These are phyloP conservation scores for Ladona fulva DNA, from an alignment of 1,140 invertebrate genomes.

Conservation along the genomic window DNA sequence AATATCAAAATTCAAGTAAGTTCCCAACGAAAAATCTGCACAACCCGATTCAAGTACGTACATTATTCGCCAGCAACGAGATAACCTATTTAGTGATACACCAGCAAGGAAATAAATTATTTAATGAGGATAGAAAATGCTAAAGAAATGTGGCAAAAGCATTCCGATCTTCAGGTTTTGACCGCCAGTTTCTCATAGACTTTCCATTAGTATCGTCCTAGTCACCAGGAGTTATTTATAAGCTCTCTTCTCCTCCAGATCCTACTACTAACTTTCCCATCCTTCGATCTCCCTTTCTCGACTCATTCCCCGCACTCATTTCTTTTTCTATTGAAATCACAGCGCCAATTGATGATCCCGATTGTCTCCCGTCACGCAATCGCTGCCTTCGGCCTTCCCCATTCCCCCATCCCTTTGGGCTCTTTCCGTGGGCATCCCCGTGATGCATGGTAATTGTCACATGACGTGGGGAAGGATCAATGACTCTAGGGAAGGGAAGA, in stretches of 20 bases:
- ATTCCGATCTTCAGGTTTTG: no score
- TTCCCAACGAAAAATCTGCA: no score
- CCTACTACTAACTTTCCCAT: not conserved
- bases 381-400: no score
- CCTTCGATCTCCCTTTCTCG: not conserved
- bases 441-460: not conserved
- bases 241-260: not conserved
- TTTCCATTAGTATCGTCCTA: no score
- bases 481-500: not conserved
- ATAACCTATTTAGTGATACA: no score
- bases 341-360: not conserved
- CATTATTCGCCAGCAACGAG: no score
- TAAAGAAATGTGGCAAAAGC: no score
- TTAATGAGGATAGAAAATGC: no score
- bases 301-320: not conserved
- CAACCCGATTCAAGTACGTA: no score
- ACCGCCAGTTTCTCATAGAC: no score
- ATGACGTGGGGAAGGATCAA: not conserved
- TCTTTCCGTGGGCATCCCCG: not conserved
- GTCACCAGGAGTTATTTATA: not conserved
- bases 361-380: not conserved
- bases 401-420: not conserved
- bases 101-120: no score
- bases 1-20: no score
- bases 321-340: not conserved